phyloP scores from a whole-genome alignment of 2,113 vertebrate genomes.

The Glaucomys volans region DNA sequence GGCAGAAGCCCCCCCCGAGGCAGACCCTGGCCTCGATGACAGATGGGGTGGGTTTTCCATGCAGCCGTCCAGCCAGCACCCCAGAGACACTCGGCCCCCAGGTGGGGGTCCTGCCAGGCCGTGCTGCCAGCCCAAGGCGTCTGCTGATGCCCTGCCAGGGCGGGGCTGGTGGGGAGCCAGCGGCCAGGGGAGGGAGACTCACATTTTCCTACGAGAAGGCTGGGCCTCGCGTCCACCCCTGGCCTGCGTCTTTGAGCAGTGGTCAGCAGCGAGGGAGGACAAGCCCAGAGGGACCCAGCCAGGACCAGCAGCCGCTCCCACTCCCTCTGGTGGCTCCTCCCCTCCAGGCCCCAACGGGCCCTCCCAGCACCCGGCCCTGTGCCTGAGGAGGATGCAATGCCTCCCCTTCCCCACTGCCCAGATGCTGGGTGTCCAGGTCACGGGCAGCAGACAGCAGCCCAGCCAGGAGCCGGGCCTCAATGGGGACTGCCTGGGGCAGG shows the following conservation, averaged over 20 bases:
- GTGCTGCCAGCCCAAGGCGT: constrained; percentile 80
- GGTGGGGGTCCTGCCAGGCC: constrained; percentile 75
- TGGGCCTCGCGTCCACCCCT: constrained; percentile 56
- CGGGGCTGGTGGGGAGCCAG: constrained; percentile 78
- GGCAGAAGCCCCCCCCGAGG: constrained; percentile 91
- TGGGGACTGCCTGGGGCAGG: too few species aligned
- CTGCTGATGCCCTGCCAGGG: constrained; percentile 81
- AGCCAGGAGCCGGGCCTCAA: too few species aligned
- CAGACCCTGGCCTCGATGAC: constrained; percentile 80
- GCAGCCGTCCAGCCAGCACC: constrained; percentile 77
- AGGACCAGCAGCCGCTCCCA: too few species aligned
- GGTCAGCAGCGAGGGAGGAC: too few species aligned
- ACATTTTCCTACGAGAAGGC: constrained; percentile 76
- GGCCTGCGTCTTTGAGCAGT: background rate
- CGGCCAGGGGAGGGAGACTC: constrained; percentile 80
- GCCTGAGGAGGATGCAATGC: too few species aligned
- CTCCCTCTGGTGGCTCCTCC: too few species aligned
- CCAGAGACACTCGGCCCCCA: constrained; percentile 61
- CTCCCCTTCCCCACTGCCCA: too few species aligned
- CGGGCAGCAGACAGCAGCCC: too few species aligned
- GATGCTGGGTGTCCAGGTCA: too few species aligned
- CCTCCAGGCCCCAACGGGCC: too few species aligned
- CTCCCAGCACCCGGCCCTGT: too few species aligned
- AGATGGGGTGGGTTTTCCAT: constrained; percentile 86
- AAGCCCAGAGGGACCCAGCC: accelerated